These are phyloP conservation scores for Lacerta agilis DNA, from an alignment of 2,797 vertebrate genomes.

Conservation along the genomic window DNA sequence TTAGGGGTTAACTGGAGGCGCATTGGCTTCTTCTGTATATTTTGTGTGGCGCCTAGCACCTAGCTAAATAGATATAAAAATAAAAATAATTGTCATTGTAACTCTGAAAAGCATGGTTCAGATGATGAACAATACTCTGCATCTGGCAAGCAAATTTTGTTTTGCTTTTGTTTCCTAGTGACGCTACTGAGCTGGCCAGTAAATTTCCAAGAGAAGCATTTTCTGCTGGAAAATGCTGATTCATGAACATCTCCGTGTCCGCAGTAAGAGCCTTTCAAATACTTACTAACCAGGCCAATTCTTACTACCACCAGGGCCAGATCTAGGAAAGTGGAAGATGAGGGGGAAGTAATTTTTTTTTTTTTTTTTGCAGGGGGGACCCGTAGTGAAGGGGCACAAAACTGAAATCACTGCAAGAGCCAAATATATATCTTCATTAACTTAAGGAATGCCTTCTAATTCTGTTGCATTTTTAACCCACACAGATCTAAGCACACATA, in stretches of 20 bases:
- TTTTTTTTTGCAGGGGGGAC: no score
- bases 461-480: background rate
- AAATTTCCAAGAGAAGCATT: conserved; percentile 25
- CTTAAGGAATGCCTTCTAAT: background rate
- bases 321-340: background rate
- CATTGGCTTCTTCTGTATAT: background rate
- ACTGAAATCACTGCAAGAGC: background rate
- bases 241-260: background rate
- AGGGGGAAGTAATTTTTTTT: background rate
- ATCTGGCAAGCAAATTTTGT: conserved; percentile 39
- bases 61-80: conserved; percentile 7
- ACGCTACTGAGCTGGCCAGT: conserved; percentile 10
- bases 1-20: background rate
- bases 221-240: conserved; percentile 36
- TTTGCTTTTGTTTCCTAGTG: conserved; percentile 44
- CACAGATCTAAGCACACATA: background rate
- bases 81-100: conserved; percentile 15
- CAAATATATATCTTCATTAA: background rate
- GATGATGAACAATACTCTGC: conserved; percentile 1
- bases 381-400: background rate
- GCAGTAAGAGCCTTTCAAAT: background rate
- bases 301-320: background rate
- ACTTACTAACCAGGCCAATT: background rate
- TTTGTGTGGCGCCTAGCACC: background rate
- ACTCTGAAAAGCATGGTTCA: background rate